Evolutionary conservation across 2,888 invertebrate species (phyloP), one percentile per base, ranked within the genome.

Genomic region (Drosophila gaucha): DNA sequence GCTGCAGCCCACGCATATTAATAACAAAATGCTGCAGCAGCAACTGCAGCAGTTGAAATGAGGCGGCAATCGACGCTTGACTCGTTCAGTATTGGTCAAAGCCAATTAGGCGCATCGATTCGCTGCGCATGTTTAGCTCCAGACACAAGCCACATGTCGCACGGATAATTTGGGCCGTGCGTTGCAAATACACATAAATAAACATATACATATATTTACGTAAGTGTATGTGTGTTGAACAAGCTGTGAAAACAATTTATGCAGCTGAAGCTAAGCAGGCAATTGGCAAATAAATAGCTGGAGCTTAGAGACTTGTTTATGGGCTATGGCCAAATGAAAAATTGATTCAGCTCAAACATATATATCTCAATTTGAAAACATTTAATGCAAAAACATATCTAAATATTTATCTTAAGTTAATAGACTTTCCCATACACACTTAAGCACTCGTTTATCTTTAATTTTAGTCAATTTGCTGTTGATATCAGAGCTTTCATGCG

Each of bases 41-140:
- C 12, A 31, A 20, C 18, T 26, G 55, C 35, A 22, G 66, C 28
- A 57, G 44, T 51, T 26, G 16, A 20, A 24, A 41, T 22, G 58
- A 14, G 38, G 47, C n/a, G n/a, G n/a, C n/a, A n/a, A n/a, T n/a
- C n/a, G n/a, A n/a, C n/a, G n/a, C 26, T 52, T 52, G 12, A 47
- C 38, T 62, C 46, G 56, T 49, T 49, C 56, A 41, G 71, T 39
- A 64, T 71, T 78, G 85, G 68, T 51, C 51, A 72, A 59, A 85
- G 85, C 62, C 82, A 82, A 82, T 82, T 84, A 84, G 82, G 75
- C 82, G 68, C 85, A 82, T 80, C 85, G 85, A 86, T 76, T 75
- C 56, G 76, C 58, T 20, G 68, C 55, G 74, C 78, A 58, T 78
- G 79, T 63, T 85, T 82, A 57, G 59, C 72, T 56, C 54, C 54